Evolutionary conservation across 1,140 invertebrate genomes (phyloP).

Genomic region (Drosophila ironensis): DNA sequence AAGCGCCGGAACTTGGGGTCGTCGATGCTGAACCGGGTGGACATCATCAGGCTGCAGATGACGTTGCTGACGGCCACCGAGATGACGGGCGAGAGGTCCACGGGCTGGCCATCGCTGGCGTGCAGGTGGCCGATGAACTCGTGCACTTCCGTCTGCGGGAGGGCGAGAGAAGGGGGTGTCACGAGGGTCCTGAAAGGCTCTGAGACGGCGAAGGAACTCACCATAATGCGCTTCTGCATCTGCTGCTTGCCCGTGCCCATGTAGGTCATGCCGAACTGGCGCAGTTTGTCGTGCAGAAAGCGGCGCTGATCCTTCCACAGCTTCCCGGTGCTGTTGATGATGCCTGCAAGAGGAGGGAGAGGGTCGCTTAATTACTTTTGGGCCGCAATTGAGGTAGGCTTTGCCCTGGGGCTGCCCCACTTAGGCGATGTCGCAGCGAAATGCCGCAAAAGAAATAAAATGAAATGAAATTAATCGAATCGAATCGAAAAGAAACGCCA

Average conservation of each 20-base stretch:
- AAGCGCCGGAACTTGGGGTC: slow-evolving; percentile 90
- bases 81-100: slow-evolving; percentile 88
- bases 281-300: slow-evolving; percentile 93
- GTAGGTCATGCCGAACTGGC: slow-evolving; percentile 95
- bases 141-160: slow-evolving; percentile 88
- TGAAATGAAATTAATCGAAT: not conserved
- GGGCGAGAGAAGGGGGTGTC: not conserved
- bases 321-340: slow-evolving; percentile 94
- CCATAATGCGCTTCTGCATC: slow-evolving; percentile 94
- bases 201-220: slow-evolving; percentile 80
- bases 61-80: slow-evolving; percentile 94
- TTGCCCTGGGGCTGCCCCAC: slow-evolving; percentile 10
- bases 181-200: not conserved
- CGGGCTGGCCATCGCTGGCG: slow-evolving; percentile 84
- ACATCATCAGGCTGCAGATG: slow-evolving; percentile 95
- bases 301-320: slow-evolving; percentile 96
- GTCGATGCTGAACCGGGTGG: slow-evolving; percentile 90
- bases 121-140: slow-evolving; percentile 87
- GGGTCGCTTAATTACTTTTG: not conserved
- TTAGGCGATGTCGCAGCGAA: slow-evolving; percentile 8
- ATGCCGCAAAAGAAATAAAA: slow-evolving; percentile 28
- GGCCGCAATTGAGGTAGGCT: not conserved
- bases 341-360: slow-evolving; percentile 84
- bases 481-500: slow-evolving; percentile 6
- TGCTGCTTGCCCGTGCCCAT: slow-evolving; percentile 89